Evolutionary conservation across 2,888 invertebrate genomes (phyloP).

Genomic region (Hirtodrosophila cameraria): DNA sequence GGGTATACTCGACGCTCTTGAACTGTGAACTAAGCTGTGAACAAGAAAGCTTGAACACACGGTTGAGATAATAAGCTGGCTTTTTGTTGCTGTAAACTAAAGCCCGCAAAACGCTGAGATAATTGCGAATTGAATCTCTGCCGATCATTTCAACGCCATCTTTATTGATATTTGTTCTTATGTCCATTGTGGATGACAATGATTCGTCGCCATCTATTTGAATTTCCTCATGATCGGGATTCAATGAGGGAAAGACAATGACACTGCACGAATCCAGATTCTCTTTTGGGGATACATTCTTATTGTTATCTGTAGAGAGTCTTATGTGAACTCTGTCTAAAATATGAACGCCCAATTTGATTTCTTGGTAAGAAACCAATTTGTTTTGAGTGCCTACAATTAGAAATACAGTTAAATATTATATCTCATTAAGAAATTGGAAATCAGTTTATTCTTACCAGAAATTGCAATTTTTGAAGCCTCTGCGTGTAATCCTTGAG

Average conservation of each 20-base stretch:
- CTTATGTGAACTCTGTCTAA: constrained; percentile 93
- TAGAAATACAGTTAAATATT: not conserved
- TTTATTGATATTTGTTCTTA: constrained; percentile 91
- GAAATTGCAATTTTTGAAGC: constrained; percentile 47
- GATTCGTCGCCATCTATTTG: constrained; percentile 83
- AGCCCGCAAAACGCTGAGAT: constrained; percentile 82
- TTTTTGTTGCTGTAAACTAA: constrained; percentile 97
- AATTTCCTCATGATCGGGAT: constrained; percentile 96
- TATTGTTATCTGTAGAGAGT: constrained; percentile 83
- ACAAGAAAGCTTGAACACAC: constrained; percentile 97
- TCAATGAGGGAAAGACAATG: constrained; percentile 96
- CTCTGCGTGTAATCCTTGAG: not conserved
- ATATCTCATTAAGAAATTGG: not conserved
- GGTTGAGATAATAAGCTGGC: constrained; percentile 97
- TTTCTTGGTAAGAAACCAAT: constrained; percentile 83
- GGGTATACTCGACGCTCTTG: constrained; percentile 97
- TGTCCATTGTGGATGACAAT: constrained; percentile 82
- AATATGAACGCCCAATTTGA: constrained; percentile 90
- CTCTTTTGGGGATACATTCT: constrained; percentile 32
- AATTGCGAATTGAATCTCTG: constrained; percentile 81
- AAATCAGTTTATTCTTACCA: constrained; percentile 26
- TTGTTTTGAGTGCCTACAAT: constrained; percentile 81
- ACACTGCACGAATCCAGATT: constrained; percentile 95
- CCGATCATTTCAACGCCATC: constrained; percentile 89
- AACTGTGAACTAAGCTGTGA: constrained; percentile 96